Evolutionary conservation across 2,797 vertebrate genomes (phyloP), one percentile per base, ranked within the genome.

Genomic region (Peromyscus melanophrys): DNA sequence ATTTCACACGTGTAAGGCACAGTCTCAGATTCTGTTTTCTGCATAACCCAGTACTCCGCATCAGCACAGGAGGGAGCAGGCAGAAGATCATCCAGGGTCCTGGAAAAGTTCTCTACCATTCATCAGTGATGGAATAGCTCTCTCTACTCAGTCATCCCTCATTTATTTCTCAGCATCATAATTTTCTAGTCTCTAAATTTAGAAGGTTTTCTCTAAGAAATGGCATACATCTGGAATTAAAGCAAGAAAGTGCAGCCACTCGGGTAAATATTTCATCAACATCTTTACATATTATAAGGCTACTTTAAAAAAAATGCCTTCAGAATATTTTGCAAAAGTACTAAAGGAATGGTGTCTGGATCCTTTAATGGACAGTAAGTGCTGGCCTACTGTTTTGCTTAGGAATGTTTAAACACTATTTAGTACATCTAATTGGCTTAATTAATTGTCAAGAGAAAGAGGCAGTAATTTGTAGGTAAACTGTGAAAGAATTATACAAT

Each of bases 381-480:
- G 76, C 34, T 89, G 9, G 5, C 17, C 11, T n/a, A 55, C 16
- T 2, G 55, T 91, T 90, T 83, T 85, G 2, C 21, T n/a, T 75
- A 67, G 10, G 3, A 77, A 46, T 59, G 34, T 84, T 93, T 92
- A 77, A 95, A 76, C 2, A 14, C 67, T 91, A 80, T 77, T 55
- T 89, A 94, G 0, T 63, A 31, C 29, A 59, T 77, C n/a, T 93
- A 78, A 80, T 27, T 2, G 29, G 25, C 37, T 65, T 40, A 34
- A 29, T 49, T 65, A 55, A 46, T n/a, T 88, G 10, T 78, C 69
- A 96, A 92, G 11, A 63, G 89, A 49, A 92, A 71, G 67, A 78
- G 31, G 19, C 87, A 94, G 19, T 40, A 88, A 7, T 73, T 81
- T 76, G 17, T 88, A 73, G 16, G 59, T 65, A 55, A 90, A 57